Percentiles rank a stretch among this genome's conserved stretches.
These are phyloP conservation scores for Agrilus cyanescens DNA, from an alignment of 2,888 invertebrate genomes.

Conservation along the genomic window DNA sequence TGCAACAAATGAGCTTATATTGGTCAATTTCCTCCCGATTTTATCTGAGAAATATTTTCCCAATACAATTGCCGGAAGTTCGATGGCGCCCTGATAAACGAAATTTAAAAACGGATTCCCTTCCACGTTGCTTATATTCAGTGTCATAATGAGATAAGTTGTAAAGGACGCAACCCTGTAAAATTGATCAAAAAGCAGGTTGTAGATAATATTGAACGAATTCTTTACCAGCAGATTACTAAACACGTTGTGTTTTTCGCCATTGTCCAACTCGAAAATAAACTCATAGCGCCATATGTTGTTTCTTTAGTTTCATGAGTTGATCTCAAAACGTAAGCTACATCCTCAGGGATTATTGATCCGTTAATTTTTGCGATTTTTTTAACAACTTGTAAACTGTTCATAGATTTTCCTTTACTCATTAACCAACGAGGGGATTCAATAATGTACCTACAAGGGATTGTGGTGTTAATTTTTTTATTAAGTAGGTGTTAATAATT, in stretches of 20 bases:
- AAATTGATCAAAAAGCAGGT: background rate
- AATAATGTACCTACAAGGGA: conserved; percentile 40
- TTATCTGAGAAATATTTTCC: conserved; percentile 43
- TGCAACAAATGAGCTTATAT: conserved; percentile 34
- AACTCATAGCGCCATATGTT: conserved; percentile 40
- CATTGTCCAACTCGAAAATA: conserved; percentile 45
- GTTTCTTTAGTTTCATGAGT: conserved; percentile 29
- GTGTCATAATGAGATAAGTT: conserved; percentile 40
- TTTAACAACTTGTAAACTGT: conserved; percentile 39
- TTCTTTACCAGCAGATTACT: conserved; percentile 41
- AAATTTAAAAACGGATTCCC: conserved; percentile 56
- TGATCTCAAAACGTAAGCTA: conserved; percentile 29
- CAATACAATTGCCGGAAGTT: conserved; percentile 49
- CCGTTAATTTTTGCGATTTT: conserved; percentile 45
- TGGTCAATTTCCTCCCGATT: conserved; percentile 42
- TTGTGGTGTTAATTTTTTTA: background rate
- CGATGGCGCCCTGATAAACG: conserved; percentile 48
- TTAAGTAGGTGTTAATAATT: background rate
- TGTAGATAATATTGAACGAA: background rate
- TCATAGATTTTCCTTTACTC: conserved; percentile 38
- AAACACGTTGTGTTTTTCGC: conserved; percentile 43
- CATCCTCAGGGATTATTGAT: conserved; percentile 34
- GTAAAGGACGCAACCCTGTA: conserved; percentile 39
- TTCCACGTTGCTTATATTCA: conserved; percentile 43
- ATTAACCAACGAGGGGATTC: conserved; percentile 56